These are phyloP conservation scores for Onthophagus taurus DNA, from an alignment of 1,140 invertebrate species.

Conservation along the genomic window DNA sequence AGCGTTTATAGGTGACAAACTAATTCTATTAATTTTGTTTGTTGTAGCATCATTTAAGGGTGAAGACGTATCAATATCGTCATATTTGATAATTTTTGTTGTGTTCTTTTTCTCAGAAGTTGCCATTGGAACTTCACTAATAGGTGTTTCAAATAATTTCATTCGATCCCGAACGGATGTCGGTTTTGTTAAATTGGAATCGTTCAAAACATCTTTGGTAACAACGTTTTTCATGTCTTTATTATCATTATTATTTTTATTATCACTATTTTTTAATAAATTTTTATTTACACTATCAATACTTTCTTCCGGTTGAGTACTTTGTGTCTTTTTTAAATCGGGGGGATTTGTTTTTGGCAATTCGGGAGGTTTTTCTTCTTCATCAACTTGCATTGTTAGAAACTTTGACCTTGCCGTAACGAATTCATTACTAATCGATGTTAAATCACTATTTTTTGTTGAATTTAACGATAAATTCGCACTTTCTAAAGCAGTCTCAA, in stretches of 20 bases:
- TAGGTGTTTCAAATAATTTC: slow-evolving; percentile 29
- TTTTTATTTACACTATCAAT: neutral
- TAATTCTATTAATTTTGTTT: too few species aligned
- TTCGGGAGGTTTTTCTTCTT: slow-evolving; percentile 29
- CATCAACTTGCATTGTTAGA: slow-evolving; percentile 31
- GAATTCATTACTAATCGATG: slow-evolving; percentile 21
- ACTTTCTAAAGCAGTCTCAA: slow-evolving; percentile 29
- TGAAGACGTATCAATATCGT: too few species aligned
- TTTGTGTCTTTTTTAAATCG: slow-evolving; percentile 1
- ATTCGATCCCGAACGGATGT: slow-evolving; percentile 29
- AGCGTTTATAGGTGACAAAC: too few species aligned
- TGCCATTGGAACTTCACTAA: too few species aligned
- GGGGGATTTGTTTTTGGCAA: slow-evolving; percentile 34
- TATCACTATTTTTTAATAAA: slow-evolving; percentile 19
- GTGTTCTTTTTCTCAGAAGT: too few species aligned
- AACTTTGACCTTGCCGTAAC: slow-evolving; percentile 36
- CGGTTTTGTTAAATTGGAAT: neutral
- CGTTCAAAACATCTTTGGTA: slow-evolving; percentile 32
- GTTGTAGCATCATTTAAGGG: too few species aligned
- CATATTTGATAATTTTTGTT: too few species aligned
- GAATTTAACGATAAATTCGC: slow-evolving; percentile 15
- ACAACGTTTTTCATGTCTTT: slow-evolving; percentile 27
- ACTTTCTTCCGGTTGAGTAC: neutral
- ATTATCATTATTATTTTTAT: slow-evolving; percentile 27
- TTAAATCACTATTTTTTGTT: slow-evolving; percentile 13